phyloP scores from a whole-genome alignment of 1,140 invertebrate species.

The Campoletis sonorensis region DNA sequence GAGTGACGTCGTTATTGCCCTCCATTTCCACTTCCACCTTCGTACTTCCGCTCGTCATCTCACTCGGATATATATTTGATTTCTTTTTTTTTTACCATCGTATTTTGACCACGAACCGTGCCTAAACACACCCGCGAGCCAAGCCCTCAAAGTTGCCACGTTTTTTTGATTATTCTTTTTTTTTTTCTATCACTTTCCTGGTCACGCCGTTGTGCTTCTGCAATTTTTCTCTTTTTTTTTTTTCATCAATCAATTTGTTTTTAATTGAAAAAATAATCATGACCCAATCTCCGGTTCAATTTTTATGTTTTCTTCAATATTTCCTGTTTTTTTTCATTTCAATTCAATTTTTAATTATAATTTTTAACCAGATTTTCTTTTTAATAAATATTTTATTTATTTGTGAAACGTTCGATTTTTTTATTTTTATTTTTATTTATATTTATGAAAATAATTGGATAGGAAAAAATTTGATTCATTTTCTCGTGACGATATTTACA shows the following conservation, averaged over 20 bases:
- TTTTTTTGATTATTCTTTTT: too few species aligned
- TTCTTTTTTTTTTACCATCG: constrained; percentile 46
- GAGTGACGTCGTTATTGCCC: constrained; percentile 67
- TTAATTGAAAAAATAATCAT: background rate
- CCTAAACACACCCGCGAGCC: constrained; percentile 26
- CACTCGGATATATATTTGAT: constrained; percentile 47
- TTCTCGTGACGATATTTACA: constrained; percentile 18
- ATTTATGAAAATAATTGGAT: too few species aligned
- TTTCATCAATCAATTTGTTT: background rate
- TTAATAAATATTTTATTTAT: background rate
- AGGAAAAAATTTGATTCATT: background rate
- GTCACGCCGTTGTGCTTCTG: too few species aligned
- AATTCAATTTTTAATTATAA: background rate
- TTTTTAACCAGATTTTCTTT: background rate
- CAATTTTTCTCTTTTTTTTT: too few species aligned
- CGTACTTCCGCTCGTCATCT: constrained; percentile 66
- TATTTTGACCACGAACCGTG: constrained; percentile 56
- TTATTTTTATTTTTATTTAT: too few species aligned
- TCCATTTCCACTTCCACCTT: constrained; percentile 72
- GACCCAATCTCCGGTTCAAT: too few species aligned
- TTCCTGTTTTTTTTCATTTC: too few species aligned
- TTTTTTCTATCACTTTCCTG: too few species aligned
- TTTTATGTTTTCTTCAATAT: too few species aligned
- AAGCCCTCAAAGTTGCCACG: too few species aligned
- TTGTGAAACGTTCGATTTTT: too few species aligned